Evolutionary conservation across 2,113 vertebrate species (phyloP), one percentile per base, ranked within the genome.

Genomic region (Falco punctatus): DNA sequence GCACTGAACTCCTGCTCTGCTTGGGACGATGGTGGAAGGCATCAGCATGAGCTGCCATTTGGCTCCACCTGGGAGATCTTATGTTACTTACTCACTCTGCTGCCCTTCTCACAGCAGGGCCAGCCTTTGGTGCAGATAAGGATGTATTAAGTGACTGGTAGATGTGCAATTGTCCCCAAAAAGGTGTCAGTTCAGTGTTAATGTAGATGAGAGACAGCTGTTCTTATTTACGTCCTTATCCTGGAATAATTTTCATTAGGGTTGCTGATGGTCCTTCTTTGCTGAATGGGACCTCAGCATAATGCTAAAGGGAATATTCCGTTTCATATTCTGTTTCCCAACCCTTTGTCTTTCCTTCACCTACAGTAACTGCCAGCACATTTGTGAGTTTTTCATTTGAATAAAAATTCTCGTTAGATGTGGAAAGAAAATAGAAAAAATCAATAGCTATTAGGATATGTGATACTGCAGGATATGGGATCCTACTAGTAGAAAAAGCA

Each of bases 401-500:
- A 96, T 90, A 81, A 95, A 85, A 85, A 95, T 92, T 90, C 67
- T 72, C 69, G 73, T 42, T 95, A 55, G 74, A 90, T 96, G 71
- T 55, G 42, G 58, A 87, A 84, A 94, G 67, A 95, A 83, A 88
- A 95, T 51, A 82, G 91, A 73, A 88, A 93, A 94, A 96, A 96
- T 97, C 96, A 90, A 91, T 95, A 95, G 78, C 81, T 90, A 82
- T 96, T 94, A 95, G 94, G 89, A 90, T 90, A 88, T 0, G 4
- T 83, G 81, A 88, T 94, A 62, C 87, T 86, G 51, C 21, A 48
- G 89, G 79, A 91, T 84, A 72, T 78, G 38, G 59, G 48, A 91
- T 91, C 85, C 79, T 92, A 77, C 67, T 70, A 42, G 35, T 65
- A 82, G 66, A 82, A 89, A 81, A 96, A 91, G 42, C 14, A 28